A percentile compares a stretch with the other conserved stretches of the same genome.
phyloP scores from a whole-genome alignment of 2,797 vertebrate genomes.

The Rhinichthys osculus region DNA sequence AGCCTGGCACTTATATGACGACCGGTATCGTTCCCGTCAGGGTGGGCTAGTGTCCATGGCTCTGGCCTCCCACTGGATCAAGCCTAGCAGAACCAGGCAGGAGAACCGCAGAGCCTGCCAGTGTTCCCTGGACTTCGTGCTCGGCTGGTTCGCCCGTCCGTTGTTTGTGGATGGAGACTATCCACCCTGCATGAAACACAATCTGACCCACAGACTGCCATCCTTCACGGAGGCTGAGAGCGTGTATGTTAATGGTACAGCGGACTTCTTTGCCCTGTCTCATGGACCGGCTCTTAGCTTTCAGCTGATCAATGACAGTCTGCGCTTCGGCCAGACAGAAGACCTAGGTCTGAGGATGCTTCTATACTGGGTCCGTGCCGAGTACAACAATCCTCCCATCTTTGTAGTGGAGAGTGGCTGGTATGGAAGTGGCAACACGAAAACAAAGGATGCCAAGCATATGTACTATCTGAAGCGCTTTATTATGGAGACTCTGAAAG shows the following conservation, averaged over 20 bases:
- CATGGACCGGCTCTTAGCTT: conserved; percentile 93
- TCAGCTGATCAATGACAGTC: conserved; percentile 88
- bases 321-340: conserved; percentile 91
- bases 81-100: conserved; percentile 83
- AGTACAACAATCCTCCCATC: conserved; percentile 90
- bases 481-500: conserved; percentile 92
- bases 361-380: conserved; percentile 90
- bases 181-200: conserved; percentile 88
- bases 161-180: conserved; percentile 94
- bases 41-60: conserved; percentile 91
- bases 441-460: conserved; percentile 90
- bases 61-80: conserved; percentile 95
- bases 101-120: conserved; percentile 86
- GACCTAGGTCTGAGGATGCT: conserved; percentile 91
- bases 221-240: conserved; percentile 85
- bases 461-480: conserved; percentile 98
- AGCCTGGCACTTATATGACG: conserved; percentile 92
- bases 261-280: conserved; percentile 96
- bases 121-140: conserved; percentile 92
- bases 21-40: conserved; percentile 85
- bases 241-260: conserved; percentile 83
- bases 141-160: conserved; percentile 96
- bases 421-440: conserved; percentile 89
- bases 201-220: conserved; percentile 86
- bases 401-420: conserved; percentile 97